These are phyloP conservation scores for Salarias fasciatus DNA, from an alignment of 2,797 vertebrate genomes.

Conservation along the genomic window DNA sequence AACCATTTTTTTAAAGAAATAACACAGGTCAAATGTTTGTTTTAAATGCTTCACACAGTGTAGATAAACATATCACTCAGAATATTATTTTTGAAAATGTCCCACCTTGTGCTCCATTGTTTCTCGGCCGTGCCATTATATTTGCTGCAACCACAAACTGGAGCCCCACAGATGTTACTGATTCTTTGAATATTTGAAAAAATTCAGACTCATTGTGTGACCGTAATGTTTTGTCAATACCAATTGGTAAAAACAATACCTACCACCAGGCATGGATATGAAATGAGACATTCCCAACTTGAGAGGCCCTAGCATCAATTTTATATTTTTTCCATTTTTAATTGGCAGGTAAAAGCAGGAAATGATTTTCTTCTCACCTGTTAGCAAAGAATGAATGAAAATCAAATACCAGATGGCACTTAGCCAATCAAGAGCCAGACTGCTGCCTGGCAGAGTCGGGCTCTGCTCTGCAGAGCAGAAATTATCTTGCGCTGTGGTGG, in stretches of 20 bases:
- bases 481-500: constrained; percentile 10
- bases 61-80: no score
- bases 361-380: constrained; percentile 4
- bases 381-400: constrained; percentile 10
- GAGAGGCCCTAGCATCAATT: no score
- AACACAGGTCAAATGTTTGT: no score
- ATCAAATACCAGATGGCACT: constrained; percentile 36
- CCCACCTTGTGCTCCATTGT: no score
- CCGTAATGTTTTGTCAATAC: no score
- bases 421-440: constrained; percentile 5
- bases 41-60: no score
- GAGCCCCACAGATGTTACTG: constrained; percentile 8
- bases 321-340: constrained; percentile 15
- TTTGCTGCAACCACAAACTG: constrained; percentile 4
- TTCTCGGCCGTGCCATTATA: constrained; percentile 8
- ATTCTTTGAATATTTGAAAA: constrained; percentile 24
- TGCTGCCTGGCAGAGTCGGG: no score
- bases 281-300: no score
- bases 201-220: constrained; percentile 26
- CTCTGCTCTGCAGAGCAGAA: constrained; percentile 5
- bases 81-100: no score
- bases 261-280: no score
- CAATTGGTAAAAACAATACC: no score
- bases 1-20: no score
- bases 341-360: constrained; percentile 36